Conservation (phyloP, 2,888 invertebrate species). For the Tachina lurida region DNA sequence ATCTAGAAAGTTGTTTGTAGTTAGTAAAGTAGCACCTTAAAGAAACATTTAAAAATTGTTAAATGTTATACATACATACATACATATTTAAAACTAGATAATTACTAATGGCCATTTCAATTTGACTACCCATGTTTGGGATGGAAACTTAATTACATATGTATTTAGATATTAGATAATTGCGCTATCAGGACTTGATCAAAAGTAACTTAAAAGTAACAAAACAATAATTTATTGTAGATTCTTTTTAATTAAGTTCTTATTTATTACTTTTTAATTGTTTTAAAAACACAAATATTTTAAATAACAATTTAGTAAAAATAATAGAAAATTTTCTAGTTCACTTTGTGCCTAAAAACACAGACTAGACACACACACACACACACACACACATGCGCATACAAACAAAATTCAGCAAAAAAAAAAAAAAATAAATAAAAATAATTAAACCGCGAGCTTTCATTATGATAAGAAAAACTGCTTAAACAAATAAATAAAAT, state of each 20-base stretch:
- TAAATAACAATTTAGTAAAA: background rate
- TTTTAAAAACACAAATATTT: constrained; percentile 8
- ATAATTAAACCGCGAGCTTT: constrained; percentile 66
- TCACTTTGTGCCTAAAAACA: constrained; percentile 81
- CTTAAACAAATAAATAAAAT: constrained; percentile 28
- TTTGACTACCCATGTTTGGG: constrained; percentile 31
- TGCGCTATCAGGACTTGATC: constrained; percentile 50
- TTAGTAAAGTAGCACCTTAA: constrained; percentile 62
- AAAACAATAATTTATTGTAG: constrained; percentile 13
- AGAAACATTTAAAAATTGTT: constrained; percentile 50
- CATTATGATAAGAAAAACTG: constrained; percentile 63
- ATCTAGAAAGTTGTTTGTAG: constrained; percentile 57
- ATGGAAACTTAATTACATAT: constrained; percentile 22
- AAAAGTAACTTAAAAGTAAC: constrained; percentile 15
- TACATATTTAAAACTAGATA: constrained; percentile 52
- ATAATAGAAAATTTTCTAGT: constrained; percentile 69
- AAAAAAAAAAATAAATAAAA: constrained; percentile 16
- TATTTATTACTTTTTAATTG: background rate
- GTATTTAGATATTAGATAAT: constrained; percentile 44
- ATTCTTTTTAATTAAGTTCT: background rate
- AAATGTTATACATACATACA: constrained; percentile 38
- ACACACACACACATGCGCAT: constrained; percentile 58
- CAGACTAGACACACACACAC: constrained; percentile 52
- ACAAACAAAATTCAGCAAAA: constrained; percentile 65
- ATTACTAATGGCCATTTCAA: constrained; percentile 49